phyloP scores from a whole-genome alignment of 2,888 invertebrate genomes.

The Apantesis nais region DNA sequence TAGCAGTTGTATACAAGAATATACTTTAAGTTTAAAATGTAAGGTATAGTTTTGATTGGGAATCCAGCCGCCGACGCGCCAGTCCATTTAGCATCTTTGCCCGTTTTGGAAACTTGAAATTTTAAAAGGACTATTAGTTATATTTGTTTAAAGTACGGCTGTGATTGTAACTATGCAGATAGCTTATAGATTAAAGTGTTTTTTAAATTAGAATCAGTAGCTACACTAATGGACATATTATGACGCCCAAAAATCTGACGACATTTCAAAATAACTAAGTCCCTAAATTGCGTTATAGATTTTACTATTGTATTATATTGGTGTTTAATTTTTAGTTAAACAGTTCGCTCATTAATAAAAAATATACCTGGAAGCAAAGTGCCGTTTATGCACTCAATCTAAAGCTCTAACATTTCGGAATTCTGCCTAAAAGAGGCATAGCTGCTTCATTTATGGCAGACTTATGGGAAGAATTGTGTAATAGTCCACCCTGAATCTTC shows the following conservation, averaged over 20 bases:
- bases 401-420: no score
- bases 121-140: conserved; percentile 16
- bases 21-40: conserved; percentile 4
- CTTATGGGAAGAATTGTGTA: no score
- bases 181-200: not conserved
- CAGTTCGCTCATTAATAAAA: no score
- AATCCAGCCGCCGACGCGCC: not conserved
- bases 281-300: not conserved
- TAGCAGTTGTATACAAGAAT: conserved; percentile 14
- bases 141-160: conserved; percentile 8
- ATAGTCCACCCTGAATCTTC: no score
- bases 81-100: conserved; percentile 12
- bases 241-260: not conserved
- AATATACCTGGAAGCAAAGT: no score
- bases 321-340: no score
- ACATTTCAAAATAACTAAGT: not conserved
- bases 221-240: not conserved
- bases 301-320: no score
- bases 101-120: conserved; percentile 35
- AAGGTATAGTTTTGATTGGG: conserved; percentile 18
- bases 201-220: no score
- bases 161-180: conserved; percentile 12
- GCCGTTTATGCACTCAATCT: no score
- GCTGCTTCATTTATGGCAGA: no score
- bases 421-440: no score